Base-by-base conservation (phyloP, 2,797 vertebrate genomes). In the Sphenopsis melanotis region DNA sequence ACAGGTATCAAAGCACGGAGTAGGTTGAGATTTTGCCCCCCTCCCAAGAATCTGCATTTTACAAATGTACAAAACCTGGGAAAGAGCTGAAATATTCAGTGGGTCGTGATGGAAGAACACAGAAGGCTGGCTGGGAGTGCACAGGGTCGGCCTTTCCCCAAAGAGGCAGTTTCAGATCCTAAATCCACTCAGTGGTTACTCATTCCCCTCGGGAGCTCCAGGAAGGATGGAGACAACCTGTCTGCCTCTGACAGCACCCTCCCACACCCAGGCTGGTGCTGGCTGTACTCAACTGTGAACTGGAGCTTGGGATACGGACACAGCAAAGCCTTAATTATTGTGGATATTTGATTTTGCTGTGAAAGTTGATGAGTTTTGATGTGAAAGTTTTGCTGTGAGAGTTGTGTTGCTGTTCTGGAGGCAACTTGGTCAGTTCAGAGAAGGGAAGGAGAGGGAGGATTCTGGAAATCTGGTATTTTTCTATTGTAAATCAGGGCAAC, bases 201-300 rank as follows among this genome's bases (percentile, higher is more conserved):
- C 85, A 63, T 65, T 82, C 55, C 72, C n/a, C 65, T 32, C 6
- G 92, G 87, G 77, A 88, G 57, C 46, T 88, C 53, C 46, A 64
- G 55, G 65, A 59, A 46, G 27, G 79, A 64, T 29, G 22, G 80
- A 79, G 85, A 72, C 50, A 83, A 81, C 57, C 72, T 88, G 87
- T 63, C 89, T 70, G 65, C 42, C 84, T 91, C 82, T 94, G 93
- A 91, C 90, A 95, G 75, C 84, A 80, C 65, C 64, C 87, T 93
- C 93, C 94, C 89, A 96, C 95, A 55, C 9, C 75, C 91, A 68
- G 89, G 68, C 91, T 95, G 95, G 30, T 86, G 76, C 69, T 27
- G 59, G 70, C 60, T 56, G 56, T 5, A 30, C 49, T 49, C 85
- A 69, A 17, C 71, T 30, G 5, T 5, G 71, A 89, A 36, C 63